Evolutionary conservation across 2,113 vertebrate genomes (phyloP).

Genomic region (Paratilapia polleni): DNA sequence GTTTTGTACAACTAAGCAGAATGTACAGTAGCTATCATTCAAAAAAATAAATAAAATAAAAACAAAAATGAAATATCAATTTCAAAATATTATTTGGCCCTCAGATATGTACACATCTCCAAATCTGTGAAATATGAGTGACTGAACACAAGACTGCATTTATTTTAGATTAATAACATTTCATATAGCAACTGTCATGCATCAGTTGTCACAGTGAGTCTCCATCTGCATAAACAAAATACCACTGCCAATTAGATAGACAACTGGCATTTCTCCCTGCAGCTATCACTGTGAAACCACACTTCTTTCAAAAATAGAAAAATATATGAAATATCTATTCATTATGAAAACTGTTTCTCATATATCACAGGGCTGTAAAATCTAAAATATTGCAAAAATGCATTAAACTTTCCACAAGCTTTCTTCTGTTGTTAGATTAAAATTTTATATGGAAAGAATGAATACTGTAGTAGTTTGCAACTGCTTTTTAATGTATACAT

Average conservation of each 20-base stretch:
- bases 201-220: slow-evolving; percentile 61
- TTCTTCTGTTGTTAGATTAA: background rate
- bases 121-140: slow-evolving; percentile 34
- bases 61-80: background rate
- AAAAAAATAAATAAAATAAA: background rate
- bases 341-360: background rate
- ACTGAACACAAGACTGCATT: slow-evolving; percentile 36
- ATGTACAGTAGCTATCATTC: slow-evolving; percentile 11
- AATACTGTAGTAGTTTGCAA: too few species aligned
- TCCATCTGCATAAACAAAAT: slow-evolving; percentile 68
- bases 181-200: slow-evolving; percentile 60
- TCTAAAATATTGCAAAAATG: background rate
- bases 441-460: background rate
- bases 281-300: slow-evolving; percentile 50
- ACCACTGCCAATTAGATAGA: slow-evolving; percentile 63
- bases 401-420: background rate
- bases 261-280: slow-evolving; percentile 52
- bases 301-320: slow-evolving; percentile 8
- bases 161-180: slow-evolving; percentile 66
- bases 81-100: slow-evolving; percentile 6
- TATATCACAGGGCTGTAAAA: background rate
- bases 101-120: slow-evolving; percentile 10
- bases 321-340: background rate
- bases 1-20: background rate
- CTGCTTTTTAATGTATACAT: background rate